A percentile compares a stretch with the other conserved stretches of the same genome.
phyloP scores from a whole-genome alignment of 2,797 vertebrate species.

The Anabacerthia variegaticeps region DNA sequence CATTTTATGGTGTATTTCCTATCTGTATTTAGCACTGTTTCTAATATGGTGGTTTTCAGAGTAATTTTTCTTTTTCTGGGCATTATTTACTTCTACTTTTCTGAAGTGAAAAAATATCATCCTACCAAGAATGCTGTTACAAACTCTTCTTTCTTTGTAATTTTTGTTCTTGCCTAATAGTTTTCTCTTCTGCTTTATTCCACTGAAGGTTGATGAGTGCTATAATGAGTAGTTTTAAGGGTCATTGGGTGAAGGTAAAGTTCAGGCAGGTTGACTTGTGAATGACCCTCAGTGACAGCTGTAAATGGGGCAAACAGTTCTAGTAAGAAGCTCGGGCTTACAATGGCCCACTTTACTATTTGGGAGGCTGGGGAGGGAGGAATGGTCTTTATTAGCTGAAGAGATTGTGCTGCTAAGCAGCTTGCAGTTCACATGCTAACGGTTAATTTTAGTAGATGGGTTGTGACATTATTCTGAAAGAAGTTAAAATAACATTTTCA shows the following conservation, averaged over 20 bases:
- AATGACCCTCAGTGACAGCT: slow-evolving; percentile 14
- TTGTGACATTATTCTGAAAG: slow-evolving; percentile 32
- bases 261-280: slow-evolving; percentile 50
- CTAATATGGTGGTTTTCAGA: neutral
- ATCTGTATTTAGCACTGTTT: neutral
- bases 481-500: slow-evolving; percentile 58
- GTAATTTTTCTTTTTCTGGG: neutral
- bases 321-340: neutral
- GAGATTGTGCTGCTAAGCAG: neutral
- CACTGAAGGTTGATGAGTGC: neutral
- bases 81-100: neutral
- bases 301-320: slow-evolving; percentile 30
- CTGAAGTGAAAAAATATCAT: neutral
- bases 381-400: slow-evolving; percentile 35
- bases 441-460: slow-evolving; percentile 45
- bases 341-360: neutral
- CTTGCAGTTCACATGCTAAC: slow-evolving; percentile 22
- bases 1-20: neutral
- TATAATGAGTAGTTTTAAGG: neutral
- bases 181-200: neutral
- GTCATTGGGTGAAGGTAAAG: slow-evolving; percentile 48
- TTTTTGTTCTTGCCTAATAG: neutral
- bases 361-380: neutral
- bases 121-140: neutral
- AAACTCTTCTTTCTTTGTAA: neutral